These are phyloP conservation scores for Rhinolophus sinicus DNA, from an alignment of 2,113 vertebrate genomes.

Conservation along the genomic window DNA sequence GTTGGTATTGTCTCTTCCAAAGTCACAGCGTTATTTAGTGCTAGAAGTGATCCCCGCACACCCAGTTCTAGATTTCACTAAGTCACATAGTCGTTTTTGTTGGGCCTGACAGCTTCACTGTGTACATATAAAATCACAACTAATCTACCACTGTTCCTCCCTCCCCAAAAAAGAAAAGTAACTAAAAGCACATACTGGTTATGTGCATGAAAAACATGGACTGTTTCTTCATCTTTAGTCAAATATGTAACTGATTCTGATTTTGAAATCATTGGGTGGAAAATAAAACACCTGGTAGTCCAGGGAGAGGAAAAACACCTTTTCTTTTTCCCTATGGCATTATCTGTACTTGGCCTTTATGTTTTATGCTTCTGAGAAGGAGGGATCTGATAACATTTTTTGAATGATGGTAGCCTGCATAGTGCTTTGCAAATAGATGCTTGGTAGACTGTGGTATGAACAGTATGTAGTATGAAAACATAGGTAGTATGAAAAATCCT, in stretches of 20 bases:
- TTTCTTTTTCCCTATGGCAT: not conserved
- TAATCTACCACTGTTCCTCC: not conserved
- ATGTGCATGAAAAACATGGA: not conserved
- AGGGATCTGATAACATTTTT: not conserved
- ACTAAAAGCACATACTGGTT: not conserved
- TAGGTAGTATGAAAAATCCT: not conserved
- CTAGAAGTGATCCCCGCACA: not conserved
- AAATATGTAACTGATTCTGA: constrained; percentile 1
- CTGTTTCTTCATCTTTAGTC: not conserved
- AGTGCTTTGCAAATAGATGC: not conserved
- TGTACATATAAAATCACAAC: not conserved
- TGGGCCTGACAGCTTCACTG: not conserved
- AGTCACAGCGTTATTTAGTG: not conserved
- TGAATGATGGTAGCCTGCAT: not conserved
- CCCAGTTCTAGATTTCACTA: not conserved
- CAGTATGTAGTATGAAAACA: not conserved
- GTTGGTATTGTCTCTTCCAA: not conserved
- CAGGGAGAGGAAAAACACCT: not conserved
- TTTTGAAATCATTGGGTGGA: constrained; percentile 37
- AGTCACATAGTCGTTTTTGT: not conserved
- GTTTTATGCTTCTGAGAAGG: not conserved
- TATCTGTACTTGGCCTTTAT: not conserved
- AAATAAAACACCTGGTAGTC: not conserved
- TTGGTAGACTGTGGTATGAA: not conserved
- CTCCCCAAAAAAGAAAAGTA: not conserved